Evolutionary conservation across 2,113 vertebrate species (phyloP).

Genomic region (Phrynosoma platyrhinos): DNA sequence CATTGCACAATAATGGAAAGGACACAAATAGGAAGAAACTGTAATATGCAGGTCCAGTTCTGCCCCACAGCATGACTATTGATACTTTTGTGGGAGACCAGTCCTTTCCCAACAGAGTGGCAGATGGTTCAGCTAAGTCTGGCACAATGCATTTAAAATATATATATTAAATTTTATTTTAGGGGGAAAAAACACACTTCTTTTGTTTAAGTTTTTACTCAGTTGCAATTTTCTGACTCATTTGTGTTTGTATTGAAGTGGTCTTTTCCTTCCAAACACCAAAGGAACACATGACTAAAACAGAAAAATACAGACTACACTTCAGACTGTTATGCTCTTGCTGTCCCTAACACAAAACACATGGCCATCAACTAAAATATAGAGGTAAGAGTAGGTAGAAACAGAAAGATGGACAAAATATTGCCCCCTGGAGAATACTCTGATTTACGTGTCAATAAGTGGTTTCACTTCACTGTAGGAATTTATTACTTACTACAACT

Average conservation of each 20-base stretch:
- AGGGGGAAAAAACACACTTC: constrained; percentile 47
- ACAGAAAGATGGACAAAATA: constrained; percentile 52
- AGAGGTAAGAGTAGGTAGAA: constrained; percentile 61
- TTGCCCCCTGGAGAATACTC: constrained; percentile 49
- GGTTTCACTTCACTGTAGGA: constrained; percentile 12
- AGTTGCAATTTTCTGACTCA: constrained; percentile 62
- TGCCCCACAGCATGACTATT: neutral
- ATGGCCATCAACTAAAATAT: constrained; percentile 65
- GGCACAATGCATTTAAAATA: neutral
- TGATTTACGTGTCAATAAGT: constrained; percentile 25
- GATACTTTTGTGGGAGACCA: neutral
- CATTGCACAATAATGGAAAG: neutral
- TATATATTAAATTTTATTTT: neutral
- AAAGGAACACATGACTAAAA: constrained; percentile 48
- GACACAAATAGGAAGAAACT: neutral
- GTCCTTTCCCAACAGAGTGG: neutral
- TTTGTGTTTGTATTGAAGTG: constrained; percentile 60
- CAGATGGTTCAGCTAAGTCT: neutral
- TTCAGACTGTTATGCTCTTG: constrained; percentile 52
- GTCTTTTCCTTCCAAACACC: constrained; percentile 59
- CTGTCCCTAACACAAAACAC: constrained; percentile 63
- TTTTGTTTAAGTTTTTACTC: constrained; percentile 44
- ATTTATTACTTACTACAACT: constrained; percentile 12
- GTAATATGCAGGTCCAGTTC: neutral
- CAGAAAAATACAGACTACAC: constrained; percentile 42